phyloP scores from a whole-genome alignment of 53 echinoderm and acorn worm genomes.

The Mesocentrotus franciscanus region DNA sequence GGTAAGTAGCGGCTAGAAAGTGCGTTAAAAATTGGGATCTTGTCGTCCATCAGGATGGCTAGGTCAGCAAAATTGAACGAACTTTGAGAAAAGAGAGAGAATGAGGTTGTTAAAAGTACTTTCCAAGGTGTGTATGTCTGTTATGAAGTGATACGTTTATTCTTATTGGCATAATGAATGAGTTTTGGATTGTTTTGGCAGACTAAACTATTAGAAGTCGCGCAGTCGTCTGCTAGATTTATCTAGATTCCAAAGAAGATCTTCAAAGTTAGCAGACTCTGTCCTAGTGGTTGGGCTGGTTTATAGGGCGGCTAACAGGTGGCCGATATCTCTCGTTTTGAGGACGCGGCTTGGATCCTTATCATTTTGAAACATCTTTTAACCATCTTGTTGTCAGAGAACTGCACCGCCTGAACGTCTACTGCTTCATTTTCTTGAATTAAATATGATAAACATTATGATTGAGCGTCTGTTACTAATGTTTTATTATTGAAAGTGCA shows the following conservation, averaged over 20 bases:
- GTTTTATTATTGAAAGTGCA: too few relatives aligned
- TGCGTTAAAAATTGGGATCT: background rate
- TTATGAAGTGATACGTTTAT: slow-evolving; percentile 37
- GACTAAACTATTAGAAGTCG: background rate
- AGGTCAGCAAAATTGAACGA: slow-evolving; percentile 62
- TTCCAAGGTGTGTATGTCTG: slow-evolving; percentile 17
- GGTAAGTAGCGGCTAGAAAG: slow-evolving; percentile 56
- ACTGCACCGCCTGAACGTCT: background rate
- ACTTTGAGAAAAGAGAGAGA: slow-evolving; percentile 51
- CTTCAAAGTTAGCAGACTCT: background rate
- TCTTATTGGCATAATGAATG: slow-evolving; percentile 18
- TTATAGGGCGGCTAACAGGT: slow-evolving; percentile 39
- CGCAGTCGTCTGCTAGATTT: background rate
- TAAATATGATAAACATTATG: background rate
- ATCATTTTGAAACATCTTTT: slow-evolving; percentile 49
- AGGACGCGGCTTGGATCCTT: background rate
- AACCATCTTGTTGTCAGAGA: background rate
- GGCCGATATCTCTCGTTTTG: slow-evolving; percentile 3
- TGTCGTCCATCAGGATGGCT: background rate
- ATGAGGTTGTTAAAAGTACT: slow-evolving; percentile 38
- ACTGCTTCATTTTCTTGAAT: background rate
- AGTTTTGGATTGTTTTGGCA: slow-evolving; percentile 42
- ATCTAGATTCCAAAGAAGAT: background rate
- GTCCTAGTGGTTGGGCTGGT: background rate
- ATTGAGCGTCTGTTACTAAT: background rate